Base-by-base conservation (phyloP, 2,888 invertebrate genomes). In the Drosophila vallismaia region DNA sequence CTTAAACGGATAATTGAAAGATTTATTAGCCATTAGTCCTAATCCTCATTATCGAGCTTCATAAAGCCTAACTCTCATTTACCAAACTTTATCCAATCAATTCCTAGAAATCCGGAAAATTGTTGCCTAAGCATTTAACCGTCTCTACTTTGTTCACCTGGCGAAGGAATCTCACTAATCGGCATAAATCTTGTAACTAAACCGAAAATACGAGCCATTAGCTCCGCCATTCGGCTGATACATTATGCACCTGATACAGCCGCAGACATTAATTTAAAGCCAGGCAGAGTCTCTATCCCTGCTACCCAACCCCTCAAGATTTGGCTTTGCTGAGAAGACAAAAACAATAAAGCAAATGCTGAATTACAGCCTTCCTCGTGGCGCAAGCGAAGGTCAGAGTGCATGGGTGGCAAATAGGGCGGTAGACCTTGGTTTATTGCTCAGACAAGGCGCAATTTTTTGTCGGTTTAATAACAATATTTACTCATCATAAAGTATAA, bases 401-500 rank as follows among this genome's bases (percentile, higher is more conserved):
- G 45, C 9, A 44, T 4, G 24, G 40, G 19, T 3, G 40, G 38
- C 12, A 14, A 12, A 31, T 24, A 14, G 48, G 53, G 4, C 19
- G 60, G 19, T 8, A 14, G 44, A 38, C 54, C 50, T 44, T 71
- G 56, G 57, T 66, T 73, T 72, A 72, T 74, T 52, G 70, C 51
- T 66, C 48, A 40, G 74, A 59, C 53, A 51, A 59, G 49, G 66
- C 57, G 62, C 63, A 75, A 75, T 76, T 75, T 75, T 75, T 76
- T 71, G 70, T 75, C 19, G 19, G 19, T 74, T 76, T 76, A 76
- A 76, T 76, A 76, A 76, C 60, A 68, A 76, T 77, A 76, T 76
- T 76, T 77, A 71, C 76, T 76, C 77, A 77, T 71, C 76, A 77
- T 76, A 77, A 77, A 73, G 71, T 62, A 74, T 71, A 76, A 76